These are phyloP conservation scores for Callinectes sapidus DNA, from an alignment of 2,888 invertebrate species.

Conservation along the genomic window DNA sequence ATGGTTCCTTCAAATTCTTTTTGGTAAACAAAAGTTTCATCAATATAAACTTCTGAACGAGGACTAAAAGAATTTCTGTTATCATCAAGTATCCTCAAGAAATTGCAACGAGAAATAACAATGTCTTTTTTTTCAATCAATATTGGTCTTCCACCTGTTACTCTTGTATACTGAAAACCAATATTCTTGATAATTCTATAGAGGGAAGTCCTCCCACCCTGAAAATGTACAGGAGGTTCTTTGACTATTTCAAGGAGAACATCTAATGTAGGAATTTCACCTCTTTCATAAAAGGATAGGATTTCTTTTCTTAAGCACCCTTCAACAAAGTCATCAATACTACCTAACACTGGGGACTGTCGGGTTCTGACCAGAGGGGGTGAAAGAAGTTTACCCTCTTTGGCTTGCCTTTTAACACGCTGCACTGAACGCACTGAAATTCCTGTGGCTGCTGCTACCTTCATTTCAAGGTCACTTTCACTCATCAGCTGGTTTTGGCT, in stretches of 20 bases:
- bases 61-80: constrained; percentile 19
- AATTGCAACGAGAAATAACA: constrained; percentile 32
- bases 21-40: constrained; percentile 34
- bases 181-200: background rate
- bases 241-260: background rate
- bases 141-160: constrained; percentile 40
- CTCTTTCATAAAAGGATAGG: constrained; percentile 25
- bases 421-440: constrained; percentile 22
- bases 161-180: background rate
- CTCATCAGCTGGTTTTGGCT: background rate
- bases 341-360: background rate
- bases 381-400: background rate
- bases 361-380: background rate
- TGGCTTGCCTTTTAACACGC: background rate
- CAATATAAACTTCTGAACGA: constrained; percentile 38
- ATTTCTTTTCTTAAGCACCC: background rate
- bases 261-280: constrained; percentile 12
- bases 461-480: constrained; percentile 26
- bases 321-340: background rate
- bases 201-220: background rate
- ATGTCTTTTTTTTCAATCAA: constrained; percentile 46
- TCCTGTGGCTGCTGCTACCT: constrained; percentile 26
- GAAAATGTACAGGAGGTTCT: background rate
- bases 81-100: background rate
- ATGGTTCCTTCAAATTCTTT: background rate